Evolutionary conservation across 2,888 invertebrate species (phyloP).

Genomic region (Sarcophaga variegata): DNA sequence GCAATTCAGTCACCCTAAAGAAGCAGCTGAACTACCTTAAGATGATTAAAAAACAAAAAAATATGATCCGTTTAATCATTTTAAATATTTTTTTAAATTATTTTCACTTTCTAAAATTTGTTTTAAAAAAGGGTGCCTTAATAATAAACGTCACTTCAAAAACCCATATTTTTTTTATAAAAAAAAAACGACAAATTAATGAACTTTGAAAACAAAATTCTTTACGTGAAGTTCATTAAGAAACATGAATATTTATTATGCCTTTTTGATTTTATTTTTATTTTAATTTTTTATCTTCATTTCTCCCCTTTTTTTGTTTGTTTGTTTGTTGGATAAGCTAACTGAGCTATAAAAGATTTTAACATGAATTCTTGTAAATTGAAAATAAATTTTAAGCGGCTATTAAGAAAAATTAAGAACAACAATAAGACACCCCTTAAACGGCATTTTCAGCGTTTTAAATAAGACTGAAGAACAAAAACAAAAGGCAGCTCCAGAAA

Average conservation of each 20-base stretch:
- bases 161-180: neutral
- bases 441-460: neutral
- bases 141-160: neutral
- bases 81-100: too few species aligned
- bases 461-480: neutral
- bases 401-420: conserved; percentile 18
- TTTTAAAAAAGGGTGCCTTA: neutral
- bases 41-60: too few species aligned
- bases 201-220: conserved; percentile 38
- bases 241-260: conserved; percentile 58
- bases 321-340: neutral
- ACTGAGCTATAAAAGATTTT: conserved; percentile 1
- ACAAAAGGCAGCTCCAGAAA: neutral
- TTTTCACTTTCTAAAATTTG: neutral
- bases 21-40: too few species aligned
- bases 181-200: conserved; percentile 50
- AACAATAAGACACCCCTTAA: conserved; percentile 25
- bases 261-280: neutral
- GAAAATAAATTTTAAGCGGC: conserved; percentile 27
- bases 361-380: conserved; percentile 50
- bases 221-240: conserved; percentile 55
- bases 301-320: too few species aligned
- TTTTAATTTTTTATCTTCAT: too few species aligned
- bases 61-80: too few species aligned
- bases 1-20: too few species aligned